Percentiles rank a stretch among this genome's conserved stretches.
Evolutionary conservation across 2,888 invertebrate genomes (phyloP).

Genomic region (Phlogophora meticulosa): DNA sequence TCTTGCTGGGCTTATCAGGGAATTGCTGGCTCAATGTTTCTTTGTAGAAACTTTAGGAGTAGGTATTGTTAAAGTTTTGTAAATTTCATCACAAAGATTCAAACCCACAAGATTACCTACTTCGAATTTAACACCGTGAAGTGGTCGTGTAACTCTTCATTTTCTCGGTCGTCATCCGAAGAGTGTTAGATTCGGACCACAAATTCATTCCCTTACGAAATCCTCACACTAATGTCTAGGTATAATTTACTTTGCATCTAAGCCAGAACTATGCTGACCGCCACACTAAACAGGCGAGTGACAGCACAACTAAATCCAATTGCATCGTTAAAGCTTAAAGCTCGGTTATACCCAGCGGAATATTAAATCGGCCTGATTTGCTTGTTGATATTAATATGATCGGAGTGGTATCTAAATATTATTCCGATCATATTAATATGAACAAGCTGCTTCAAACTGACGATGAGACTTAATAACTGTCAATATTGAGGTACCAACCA

Average conservation of each 20-base stretch:
- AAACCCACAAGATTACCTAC: slow-evolving; percentile 33
- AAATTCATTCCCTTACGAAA: not conserved
- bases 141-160: not conserved
- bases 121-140: not conserved
- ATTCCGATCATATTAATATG: not conserved
- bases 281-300: not conserved
- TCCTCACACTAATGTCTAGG: not conserved
- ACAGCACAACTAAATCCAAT: not conserved
- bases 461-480: not conserved
- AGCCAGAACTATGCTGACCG: not conserved
- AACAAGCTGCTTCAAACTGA: not conserved
- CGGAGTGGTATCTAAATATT: too few species aligned
- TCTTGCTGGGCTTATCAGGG: slow-evolving; percentile 36
- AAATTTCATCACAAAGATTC: slow-evolving; percentile 27
- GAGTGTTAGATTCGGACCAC: slow-evolving; percentile 1
- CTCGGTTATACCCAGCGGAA: not conserved
- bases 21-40: slow-evolving; percentile 23
- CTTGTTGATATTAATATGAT: too few species aligned
- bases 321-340: not conserved
- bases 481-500: not conserved
- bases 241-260: slow-evolving; percentile 2
- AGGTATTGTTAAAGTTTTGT: slow-evolving; percentile 30
- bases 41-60: slow-evolving; percentile 24
- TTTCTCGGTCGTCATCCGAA: not conserved
- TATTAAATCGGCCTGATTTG: not conserved